Base-by-base conservation (phyloP, 2,888 invertebrate species). In the Thereva nobilitata region DNA sequence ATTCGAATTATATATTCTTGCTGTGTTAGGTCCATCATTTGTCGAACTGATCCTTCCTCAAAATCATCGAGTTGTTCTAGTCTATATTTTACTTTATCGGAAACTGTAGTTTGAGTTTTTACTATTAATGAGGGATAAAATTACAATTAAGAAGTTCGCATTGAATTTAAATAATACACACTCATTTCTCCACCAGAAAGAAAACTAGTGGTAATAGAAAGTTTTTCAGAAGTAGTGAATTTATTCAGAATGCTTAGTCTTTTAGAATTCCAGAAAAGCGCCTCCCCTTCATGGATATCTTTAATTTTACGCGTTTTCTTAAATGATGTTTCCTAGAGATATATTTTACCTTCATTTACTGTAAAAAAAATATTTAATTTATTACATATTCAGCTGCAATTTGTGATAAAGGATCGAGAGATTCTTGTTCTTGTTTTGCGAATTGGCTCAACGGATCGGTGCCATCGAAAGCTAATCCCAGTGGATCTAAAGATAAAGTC, bases 61-160 rank as follows among this genome's bases (percentile, higher is more conserved):
- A 96, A 92, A 74, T 93, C 92, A 83, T 97, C 97, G 67, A 98
- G 82, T 77, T 97, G 97, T 78, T 97, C 96, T 59, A 97, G 81
- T 55, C 96, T 87, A 75, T 90, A 92, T 79, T 92, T 91, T 0
- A 95, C 92, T 82, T 94, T 94, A 76, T 95, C 94, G 73, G 90
- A 89, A 34, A 90, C 83, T 71, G 89, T 87, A 54, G 89, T 89
- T 78, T 93, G 92, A 63, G 91, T 87, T 82, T 91, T 93, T 68
- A 92, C 90, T 76, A 87, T 84, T 72, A 90, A 50, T 23, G 23
- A n/a, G 5, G 9, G 44, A 7, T 52, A 38, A 42, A 42, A n/a
- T 38, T 8, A 54, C 37, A 50, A 64, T 1, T 47, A 12, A 47
- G 10, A 45, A n/a, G 3, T 47, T n/a, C 2, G 9, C 2, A 52